Evolutionary conservation across 1,140 invertebrate species (phyloP).

Genomic region (Lepidurus arcticus): DNA sequence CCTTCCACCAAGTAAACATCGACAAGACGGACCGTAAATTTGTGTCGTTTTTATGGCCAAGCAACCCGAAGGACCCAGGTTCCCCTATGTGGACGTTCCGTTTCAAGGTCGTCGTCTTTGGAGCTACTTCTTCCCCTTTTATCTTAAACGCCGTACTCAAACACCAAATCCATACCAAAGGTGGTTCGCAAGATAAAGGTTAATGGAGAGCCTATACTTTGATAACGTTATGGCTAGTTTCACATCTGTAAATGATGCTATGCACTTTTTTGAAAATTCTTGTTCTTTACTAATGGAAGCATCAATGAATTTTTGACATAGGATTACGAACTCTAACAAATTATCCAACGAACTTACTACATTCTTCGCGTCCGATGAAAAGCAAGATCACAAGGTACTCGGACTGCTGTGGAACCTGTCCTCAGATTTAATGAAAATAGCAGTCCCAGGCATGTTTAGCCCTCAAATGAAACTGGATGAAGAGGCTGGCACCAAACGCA

Average conservation of each 20-base stretch:
- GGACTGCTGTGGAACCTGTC: conserved; percentile 4
- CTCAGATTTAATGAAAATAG: neutral
- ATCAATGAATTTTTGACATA: neutral
- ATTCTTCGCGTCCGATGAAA: too few species aligned
- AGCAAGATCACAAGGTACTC: neutral
- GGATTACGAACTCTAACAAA: neutral
- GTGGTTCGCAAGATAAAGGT: neutral
- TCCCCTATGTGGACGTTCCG: conserved; percentile 12
- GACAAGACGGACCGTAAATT: conserved; percentile 33
- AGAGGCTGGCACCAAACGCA: too few species aligned
- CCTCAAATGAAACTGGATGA: too few species aligned
- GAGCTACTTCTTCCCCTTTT: conserved; percentile 29
- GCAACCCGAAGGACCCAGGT: neutral
- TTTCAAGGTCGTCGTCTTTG: conserved; percentile 23
- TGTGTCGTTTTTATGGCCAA: conserved; percentile 37
- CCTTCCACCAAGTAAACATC: conserved; percentile 40
- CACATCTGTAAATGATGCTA: neutral
- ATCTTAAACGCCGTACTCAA: conserved; percentile 26
- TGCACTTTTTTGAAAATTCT: neutral
- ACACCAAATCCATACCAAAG: neutral
- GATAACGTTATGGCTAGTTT: conserved; percentile 17
- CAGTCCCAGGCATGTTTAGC: too few species aligned
- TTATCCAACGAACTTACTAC: neutral
- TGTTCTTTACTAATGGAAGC: conserved; percentile 2
- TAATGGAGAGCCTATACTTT: conserved; percentile 19